Evolutionary conservation across 2,888 invertebrate species (phyloP).

Genomic region (Erebia epiphron): DNA sequence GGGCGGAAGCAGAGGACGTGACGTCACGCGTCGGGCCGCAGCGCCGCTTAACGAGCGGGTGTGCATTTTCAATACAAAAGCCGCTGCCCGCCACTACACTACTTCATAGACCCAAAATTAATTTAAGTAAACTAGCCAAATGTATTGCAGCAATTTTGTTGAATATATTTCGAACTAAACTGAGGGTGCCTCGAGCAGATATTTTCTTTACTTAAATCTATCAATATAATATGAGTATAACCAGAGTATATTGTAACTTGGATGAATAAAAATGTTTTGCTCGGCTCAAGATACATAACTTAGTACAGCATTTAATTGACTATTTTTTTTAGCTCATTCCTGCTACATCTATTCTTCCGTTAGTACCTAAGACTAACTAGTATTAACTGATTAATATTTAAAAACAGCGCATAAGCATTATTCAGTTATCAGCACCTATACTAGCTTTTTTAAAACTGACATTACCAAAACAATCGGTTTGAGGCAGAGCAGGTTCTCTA

Average conservation of each 20-base stretch:
- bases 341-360: too few relatives aligned
- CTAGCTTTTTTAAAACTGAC: slow-evolving; percentile 14
- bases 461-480: slow-evolving; percentile 5
- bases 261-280: too few relatives aligned
- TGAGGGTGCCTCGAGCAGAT: neutral
- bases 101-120: slow-evolving; percentile 36
- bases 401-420: neutral
- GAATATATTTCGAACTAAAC: neutral
- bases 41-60: slow-evolving; percentile 75
- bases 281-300: too few relatives aligned
- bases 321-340: too few relatives aligned
- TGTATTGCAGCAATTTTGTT: slow-evolving; percentile 6
- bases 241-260: too few relatives aligned
- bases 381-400: neutral
- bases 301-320: too few relatives aligned
- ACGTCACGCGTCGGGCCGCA: slow-evolving; percentile 78
- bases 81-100: slow-evolving; percentile 45
- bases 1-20: slow-evolving; percentile 69
- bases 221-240: too few relatives aligned
- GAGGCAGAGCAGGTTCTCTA: slow-evolving; percentile 14
- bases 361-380: too few relatives aligned
- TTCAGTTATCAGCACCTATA: slow-evolving; percentile 3
- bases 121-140: slow-evolving; percentile 28
- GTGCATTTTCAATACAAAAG: slow-evolving; percentile 72
- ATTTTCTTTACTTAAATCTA: neutral